phyloP scores from a whole-genome alignment of 2,888 invertebrate genomes.

The Rhorus exstirpatorius region DNA sequence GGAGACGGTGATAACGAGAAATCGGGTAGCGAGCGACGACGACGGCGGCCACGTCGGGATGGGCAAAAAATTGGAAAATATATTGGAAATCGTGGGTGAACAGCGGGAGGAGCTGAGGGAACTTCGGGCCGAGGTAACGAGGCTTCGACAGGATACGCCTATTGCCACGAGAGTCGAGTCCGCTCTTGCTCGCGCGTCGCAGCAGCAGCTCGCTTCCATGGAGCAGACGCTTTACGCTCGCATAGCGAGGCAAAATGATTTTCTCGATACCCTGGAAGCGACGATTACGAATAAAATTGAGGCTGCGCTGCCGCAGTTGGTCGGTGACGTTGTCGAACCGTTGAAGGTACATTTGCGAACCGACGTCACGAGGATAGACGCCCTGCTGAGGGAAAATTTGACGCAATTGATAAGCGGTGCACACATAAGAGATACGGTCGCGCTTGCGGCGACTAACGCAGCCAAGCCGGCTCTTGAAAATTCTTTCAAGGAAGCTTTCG shows the following conservation, averaged over 20 bases:
- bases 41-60: constrained; percentile 74
- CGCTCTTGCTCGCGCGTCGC: constrained; percentile 78
- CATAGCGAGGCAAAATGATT: constrained; percentile 80
- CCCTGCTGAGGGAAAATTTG: constrained; percentile 93
- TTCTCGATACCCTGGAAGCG: constrained; percentile 82
- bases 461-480: constrained; percentile 92
- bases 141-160: constrained; percentile 80
- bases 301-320: constrained; percentile 87
- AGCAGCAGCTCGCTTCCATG: constrained; percentile 80
- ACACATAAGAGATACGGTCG: constrained; percentile 91
- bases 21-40: constrained; percentile 73
- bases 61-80: constrained; percentile 81
- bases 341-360: constrained; percentile 89
- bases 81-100: constrained; percentile 80
- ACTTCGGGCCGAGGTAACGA: constrained; percentile 79
- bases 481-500: constrained; percentile 92
- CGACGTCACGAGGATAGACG: constrained; percentile 88
- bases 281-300: constrained; percentile 86
- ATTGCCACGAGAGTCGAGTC: constrained; percentile 79
- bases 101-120: constrained; percentile 81
- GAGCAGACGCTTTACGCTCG: constrained; percentile 80
- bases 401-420: constrained; percentile 92
- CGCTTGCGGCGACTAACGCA: constrained; percentile 89
- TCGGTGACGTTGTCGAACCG: constrained; percentile 91
- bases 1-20: constrained; percentile 52